Evolutionary conservation across 1,140 invertebrate genomes (phyloP).

Genomic region (Galendromus occidentalis): DNA sequence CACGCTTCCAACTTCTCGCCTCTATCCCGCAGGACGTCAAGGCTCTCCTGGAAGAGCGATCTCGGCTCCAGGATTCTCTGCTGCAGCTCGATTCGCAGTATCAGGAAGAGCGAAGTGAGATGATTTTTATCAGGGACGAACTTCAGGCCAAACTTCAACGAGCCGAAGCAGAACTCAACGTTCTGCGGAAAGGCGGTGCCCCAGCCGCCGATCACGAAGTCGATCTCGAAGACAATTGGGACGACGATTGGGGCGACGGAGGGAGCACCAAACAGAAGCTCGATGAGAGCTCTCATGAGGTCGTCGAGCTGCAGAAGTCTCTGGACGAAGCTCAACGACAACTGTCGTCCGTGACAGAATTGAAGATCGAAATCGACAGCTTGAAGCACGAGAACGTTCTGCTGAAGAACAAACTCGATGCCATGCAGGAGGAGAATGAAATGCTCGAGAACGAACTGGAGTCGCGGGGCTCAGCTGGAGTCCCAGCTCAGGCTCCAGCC

Average conservation of each 20-base stretch:
- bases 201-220: conserved; percentile 5
- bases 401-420: neutral
- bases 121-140: conserved; percentile 2
- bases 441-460: neutral
- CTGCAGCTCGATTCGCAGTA: neutral
- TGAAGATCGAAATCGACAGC: neutral
- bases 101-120: neutral
- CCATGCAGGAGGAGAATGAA: neutral
- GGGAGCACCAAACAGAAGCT: neutral
- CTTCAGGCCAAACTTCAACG: neutral
- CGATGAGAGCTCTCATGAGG: neutral
- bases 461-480: neutral
- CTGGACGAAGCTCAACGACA: conserved; percentile 1
- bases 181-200: neutral
- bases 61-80: neutral
- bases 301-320: neutral
- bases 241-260: neutral
- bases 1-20: no score
- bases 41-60: neutral
- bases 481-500: neutral
- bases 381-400: neutral
- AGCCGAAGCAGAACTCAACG: neutral
- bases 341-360: neutral
- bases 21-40: neutral
- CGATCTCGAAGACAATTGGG: neutral